A percentile compares a stretch with the other conserved stretches of the same genome.
phyloP scores from a whole-genome alignment of 2,888 invertebrate genomes.

The Ptycholaimellus sp. region DNA sequence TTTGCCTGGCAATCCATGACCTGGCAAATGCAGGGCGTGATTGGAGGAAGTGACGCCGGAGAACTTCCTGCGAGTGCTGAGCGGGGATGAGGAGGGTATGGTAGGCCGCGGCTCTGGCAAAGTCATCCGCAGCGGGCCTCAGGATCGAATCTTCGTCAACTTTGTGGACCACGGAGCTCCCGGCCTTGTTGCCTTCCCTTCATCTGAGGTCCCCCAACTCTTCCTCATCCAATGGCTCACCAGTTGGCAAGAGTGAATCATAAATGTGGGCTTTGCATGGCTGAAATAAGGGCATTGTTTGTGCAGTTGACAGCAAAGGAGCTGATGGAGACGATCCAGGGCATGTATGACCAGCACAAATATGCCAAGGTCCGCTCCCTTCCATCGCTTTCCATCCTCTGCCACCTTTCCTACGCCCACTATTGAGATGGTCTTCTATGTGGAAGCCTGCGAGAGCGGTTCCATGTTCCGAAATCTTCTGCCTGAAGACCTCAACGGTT shows the following conservation, averaged over 20 bases:
- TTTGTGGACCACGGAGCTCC: slow-evolving; percentile 38
- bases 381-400: background rate
- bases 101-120: slow-evolving; percentile 31
- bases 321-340: slow-evolving; percentile 25
- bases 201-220: slow-evolving; percentile 15
- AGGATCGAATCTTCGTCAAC: slow-evolving; percentile 37
- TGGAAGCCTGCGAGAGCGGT: slow-evolving; percentile 38
- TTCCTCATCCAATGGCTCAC: background rate
- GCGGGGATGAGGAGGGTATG: slow-evolving; percentile 30
- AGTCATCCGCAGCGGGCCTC: slow-evolving; percentile 28
- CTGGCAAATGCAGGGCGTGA: slow-evolving; percentile 2
- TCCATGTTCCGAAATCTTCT: slow-evolving; percentile 36
- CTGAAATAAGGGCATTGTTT: background rate
- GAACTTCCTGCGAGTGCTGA: slow-evolving; percentile 33
- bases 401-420: too few species aligned
- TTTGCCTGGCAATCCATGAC: background rate
- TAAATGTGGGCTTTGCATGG: background rate
- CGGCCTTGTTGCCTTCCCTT: slow-evolving; percentile 34
- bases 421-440: slow-evolving; percentile 35
- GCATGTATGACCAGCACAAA: slow-evolving; percentile 30
- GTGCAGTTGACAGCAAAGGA: slow-evolving; percentile 26
- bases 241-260: background rate
- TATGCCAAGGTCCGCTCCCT: slow-evolving; percentile 28
- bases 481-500: slow-evolving; percentile 33
- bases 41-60: slow-evolving; percentile 33